These are phyloP conservation scores for Amphipyra berbera DNA, from an alignment of 2,888 invertebrate genomes.

Conservation along the genomic window DNA sequence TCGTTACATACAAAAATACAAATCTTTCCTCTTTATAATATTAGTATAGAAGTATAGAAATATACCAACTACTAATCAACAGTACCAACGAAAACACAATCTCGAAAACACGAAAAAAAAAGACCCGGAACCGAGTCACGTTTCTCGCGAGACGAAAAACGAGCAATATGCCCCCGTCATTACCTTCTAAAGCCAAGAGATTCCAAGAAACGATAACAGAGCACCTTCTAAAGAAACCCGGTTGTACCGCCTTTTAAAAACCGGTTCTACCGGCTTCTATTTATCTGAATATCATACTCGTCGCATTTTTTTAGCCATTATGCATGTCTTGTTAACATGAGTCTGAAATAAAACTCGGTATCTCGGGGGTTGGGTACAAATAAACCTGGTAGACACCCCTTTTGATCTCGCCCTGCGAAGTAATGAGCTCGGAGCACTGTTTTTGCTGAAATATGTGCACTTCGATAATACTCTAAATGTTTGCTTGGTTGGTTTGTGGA, in stretches of 20 bases:
- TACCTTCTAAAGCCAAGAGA: slow-evolving; percentile 56
- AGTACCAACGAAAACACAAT: slow-evolving; percentile 27
- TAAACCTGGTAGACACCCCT: slow-evolving; percentile 69
- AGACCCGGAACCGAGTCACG: slow-evolving; percentile 47
- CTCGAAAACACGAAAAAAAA: slow-evolving; percentile 23
- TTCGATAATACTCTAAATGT: slow-evolving; percentile 54
- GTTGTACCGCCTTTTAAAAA: slow-evolving; percentile 21
- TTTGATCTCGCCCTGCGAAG: slow-evolving; percentile 66
- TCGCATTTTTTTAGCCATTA: slow-evolving; percentile 56
- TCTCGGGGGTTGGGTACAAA: slow-evolving; percentile 65
- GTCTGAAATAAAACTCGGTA: slow-evolving; percentile 50
- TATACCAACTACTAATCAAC: slow-evolving; percentile 14
- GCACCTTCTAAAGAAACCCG: slow-evolving; percentile 46
- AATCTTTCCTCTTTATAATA: too few species aligned
- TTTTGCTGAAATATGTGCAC: slow-evolving; percentile 34
- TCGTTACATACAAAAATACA: too few species aligned
- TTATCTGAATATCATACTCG: slow-evolving; percentile 39
- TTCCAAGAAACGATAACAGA: slow-evolving; percentile 56
- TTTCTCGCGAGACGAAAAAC: slow-evolving; percentile 48
- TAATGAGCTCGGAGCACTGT: slow-evolving; percentile 68
- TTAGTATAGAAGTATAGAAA: not conserved
- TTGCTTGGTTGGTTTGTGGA: slow-evolving; percentile 27
- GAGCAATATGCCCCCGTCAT: slow-evolving; percentile 54
- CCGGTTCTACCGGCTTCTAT: slow-evolving; percentile 16
- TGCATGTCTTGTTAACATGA: slow-evolving; percentile 63